Evolutionary conservation across 2,797 vertebrate genomes (phyloP), one percentile per base, ranked within the genome.

Genomic region (Spinibarbus caldwelli): DNA sequence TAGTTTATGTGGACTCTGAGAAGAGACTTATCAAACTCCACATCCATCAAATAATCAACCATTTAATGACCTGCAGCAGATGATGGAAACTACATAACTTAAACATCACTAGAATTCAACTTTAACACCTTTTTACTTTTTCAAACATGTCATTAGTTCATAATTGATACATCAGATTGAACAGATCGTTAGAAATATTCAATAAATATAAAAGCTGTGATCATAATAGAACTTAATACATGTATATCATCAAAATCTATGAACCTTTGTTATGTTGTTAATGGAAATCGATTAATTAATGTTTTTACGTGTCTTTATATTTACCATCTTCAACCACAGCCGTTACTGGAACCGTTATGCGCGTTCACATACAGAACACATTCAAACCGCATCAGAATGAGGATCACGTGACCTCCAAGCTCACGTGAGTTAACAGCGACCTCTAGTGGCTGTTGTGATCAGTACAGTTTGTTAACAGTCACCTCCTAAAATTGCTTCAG

Each of bases 1-100:
- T 92, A 92, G 85, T 95, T 95, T 86, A 97, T 90, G 4, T 87
- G 43, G 11, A 91, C 88, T 6, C 91, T 90, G 38, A 95, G 89
- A 17, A 86, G 75, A 19, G 54, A 75, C 12, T 86, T 80, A 21
- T 79, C 70, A 52, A 76, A 85, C 59, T 95, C 94, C 95, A 95
- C 95, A 52, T 3, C 90, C 31, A 12, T 29, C 80, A 62, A 67
- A 62, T 4, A 14, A 79, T 31, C 80, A 14, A 11, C 14, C n/a
- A 1, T n/a, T 47, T 31, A 36, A 68, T 38, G n/a, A 67, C 36
- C 82, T 78, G 62, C 45, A n/a, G n/a, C n/a, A 57, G 17, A 68
- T 49, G 7, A 68, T 34, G 11, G 5, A 68, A 41, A n/a, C n/a
- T n/a, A n/a, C n/a, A 67, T 10, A 3, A 38, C 14, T 7, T 64